These are phyloP conservation scores for Pseudorasbora parva DNA, from an alignment of 2,113 vertebrate species.

Conservation along the genomic window DNA sequence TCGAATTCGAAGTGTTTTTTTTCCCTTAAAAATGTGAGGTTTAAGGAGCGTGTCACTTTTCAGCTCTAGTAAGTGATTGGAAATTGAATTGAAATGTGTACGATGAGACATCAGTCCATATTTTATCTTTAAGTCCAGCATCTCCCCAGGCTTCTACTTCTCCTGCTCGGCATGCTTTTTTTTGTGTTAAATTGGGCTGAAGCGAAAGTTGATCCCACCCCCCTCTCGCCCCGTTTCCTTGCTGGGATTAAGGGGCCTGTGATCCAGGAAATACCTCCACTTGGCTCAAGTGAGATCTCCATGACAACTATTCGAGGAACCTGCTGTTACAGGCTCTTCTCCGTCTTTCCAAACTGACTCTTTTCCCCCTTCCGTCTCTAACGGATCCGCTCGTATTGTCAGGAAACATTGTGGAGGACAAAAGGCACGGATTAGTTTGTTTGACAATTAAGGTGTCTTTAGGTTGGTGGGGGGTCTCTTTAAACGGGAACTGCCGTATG, in stretches of 20 bases:
- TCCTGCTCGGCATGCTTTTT: neutral
- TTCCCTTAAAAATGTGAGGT: neutral
- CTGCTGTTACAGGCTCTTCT: constrained; percentile 80
- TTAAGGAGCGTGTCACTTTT: neutral
- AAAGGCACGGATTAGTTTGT: constrained; percentile 69
- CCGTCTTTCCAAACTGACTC: constrained; percentile 68
- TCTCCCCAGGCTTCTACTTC: neutral
- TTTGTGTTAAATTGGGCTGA: constrained; percentile 29
- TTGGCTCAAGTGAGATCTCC: constrained; percentile 90
- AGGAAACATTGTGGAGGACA: constrained; percentile 77
- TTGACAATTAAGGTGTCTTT: constrained; percentile 63
- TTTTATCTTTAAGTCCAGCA: neutral
- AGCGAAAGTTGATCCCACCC: constrained; percentile 78
- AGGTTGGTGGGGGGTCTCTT: constrained; percentile 56
- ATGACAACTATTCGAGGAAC: constrained; percentile 88
- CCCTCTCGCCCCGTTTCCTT: constrained; percentile 82
- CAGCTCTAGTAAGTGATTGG: constrained; percentile 13
- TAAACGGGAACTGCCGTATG: neutral
- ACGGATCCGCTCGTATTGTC: constrained; percentile 72
- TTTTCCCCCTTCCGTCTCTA: constrained; percentile 71
- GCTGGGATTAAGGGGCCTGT: constrained; percentile 90
- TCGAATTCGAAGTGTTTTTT: neutral
- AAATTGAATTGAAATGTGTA: neutral
- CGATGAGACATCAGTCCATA: neutral
- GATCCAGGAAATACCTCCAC: constrained; percentile 99